Base-by-base conservation (phyloP, 2,113 vertebrate species). In the Otus sunia region DNA sequence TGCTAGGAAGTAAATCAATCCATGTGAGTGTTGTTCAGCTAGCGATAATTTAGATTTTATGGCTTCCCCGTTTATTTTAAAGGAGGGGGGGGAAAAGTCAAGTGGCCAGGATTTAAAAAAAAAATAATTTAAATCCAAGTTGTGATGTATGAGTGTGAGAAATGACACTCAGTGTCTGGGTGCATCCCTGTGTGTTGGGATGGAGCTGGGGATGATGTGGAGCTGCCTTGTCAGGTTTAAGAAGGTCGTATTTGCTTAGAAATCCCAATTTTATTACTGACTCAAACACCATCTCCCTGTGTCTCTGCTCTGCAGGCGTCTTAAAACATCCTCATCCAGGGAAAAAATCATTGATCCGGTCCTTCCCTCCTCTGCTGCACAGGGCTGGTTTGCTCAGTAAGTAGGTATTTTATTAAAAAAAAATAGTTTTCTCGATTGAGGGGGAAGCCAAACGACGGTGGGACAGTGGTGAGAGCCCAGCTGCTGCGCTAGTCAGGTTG, bases 161-260 rank as follows among this genome's bases (percentile, higher is more conserved):
- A 68, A 45, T 2, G 2, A 8, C 21, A 27, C 55, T 52, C 0
- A 0, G 0, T 68, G 50, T 15, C 63, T 72, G 53, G 11, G 32
- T 41, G 25, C 52, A 26, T 79, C 67, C n/a, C 11, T 41, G 1
- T 5, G n/a, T 29, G 17, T 47, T 3, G 27, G 26, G 80, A 32
- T 67, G 68, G 55, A 74, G 47, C 6, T 72, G 94, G 45, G 80
- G 72, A 4, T 84, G 73, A 14, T 0, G 3, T 68, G 72, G 37
- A 86, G 78, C 49, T 94, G 85, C 43, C 29, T 79, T 34, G 41
- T n/a, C 3, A 5, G 14, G 16, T 27, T 81, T 21, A 20, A 55
- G 49, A 50, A 60, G n/a, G 22, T 41, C 0, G 0, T 37, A 9
- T 83, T 93, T 53, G 41, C 41, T 64, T 58, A 49, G 19, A 69